A percentile compares a stretch with the other conserved stretches of the same genome.
Conservation (phyloP, 1,140 invertebrate species). For the Caenorhabditis tropicalis region DNA sequence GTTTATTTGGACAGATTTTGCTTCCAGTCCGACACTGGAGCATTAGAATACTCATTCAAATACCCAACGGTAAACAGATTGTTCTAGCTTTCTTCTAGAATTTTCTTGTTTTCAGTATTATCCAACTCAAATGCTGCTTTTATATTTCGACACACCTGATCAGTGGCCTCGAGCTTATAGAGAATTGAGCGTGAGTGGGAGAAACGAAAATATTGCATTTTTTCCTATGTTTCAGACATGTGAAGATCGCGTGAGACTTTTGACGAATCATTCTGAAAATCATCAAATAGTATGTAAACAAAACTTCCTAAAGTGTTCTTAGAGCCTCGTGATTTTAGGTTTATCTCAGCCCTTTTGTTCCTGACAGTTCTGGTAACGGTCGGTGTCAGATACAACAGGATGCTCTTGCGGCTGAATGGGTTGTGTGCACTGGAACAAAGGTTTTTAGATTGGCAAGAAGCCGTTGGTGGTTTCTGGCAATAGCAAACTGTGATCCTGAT, state of each 20-base stretch:
- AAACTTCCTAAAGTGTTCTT: too few species aligned
- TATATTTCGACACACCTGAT: slow-evolving; percentile 8
- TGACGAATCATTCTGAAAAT: neutral
- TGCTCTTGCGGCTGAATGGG: neutral
- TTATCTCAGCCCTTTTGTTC: neutral
- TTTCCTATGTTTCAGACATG: neutral
- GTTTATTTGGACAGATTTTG: slow-evolving; percentile 10
- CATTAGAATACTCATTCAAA: neutral
- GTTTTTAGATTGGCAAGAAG: slow-evolving; percentile 66
- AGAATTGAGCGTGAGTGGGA: neutral
- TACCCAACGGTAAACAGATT: neutral
- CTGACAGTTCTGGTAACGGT: neutral
- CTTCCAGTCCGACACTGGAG: slow-evolving; percentile 10
- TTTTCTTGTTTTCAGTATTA: neutral
- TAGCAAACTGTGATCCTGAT: slow-evolving; percentile 65
- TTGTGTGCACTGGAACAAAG: neutral
- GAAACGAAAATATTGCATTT: neutral
- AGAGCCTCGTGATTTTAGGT: too few species aligned
- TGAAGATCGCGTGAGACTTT: neutral
- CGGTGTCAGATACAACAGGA: neutral
- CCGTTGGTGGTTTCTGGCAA: slow-evolving; percentile 72
- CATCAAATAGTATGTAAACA: neutral
- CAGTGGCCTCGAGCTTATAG: slow-evolving; percentile 4
- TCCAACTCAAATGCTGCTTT: slow-evolving; percentile 9
- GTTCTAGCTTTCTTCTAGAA: neutral